Base-by-base conservation (phyloP, 2,797 vertebrate genomes). In the Epinephelus malabaricus region DNA sequence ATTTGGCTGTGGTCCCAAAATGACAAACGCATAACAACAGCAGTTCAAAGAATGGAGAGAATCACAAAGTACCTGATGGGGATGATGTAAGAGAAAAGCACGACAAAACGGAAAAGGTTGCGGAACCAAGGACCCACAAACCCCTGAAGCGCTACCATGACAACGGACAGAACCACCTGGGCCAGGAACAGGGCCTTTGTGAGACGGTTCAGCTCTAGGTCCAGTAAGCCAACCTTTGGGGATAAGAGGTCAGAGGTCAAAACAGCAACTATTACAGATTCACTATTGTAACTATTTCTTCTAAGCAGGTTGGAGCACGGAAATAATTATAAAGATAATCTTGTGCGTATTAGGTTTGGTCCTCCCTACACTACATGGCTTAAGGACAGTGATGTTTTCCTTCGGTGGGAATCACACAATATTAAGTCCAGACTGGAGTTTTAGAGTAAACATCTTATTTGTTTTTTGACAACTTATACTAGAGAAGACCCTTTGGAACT, bases 61-160 rank as follows among this genome's bases (percentile, higher is more conserved):
- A 40, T 34, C 21, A 65, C 2, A 10, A 45, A 30, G 25, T 95
- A 99, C 98, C 98, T 99, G 94, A 99, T 99, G 0, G 98, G 98
- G 69, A 99, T 99, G 92, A 99, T 99, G 94, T 99, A 99, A 30
- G 98, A 99, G 93, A 99, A 99, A 45, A 99, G 96, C 9, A 99
- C 97, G 1, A 99, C 94, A 62, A 99, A 99, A 58, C 98, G 95
- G 88, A 98, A 98, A 61, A 99, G 96, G 91, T 97, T 99, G 76
- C 97, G 96, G 91, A 97, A 96, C 98, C 98, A 99, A 0, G 97
- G 97, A 8, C 98, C 97, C 78, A 97, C 95, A 72, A 99, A 99
- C 43, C 98, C 98, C 82, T 99, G 97, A 79, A 99, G 90, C 10
- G 97, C 96, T 46, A 99, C 96, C 98, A 99, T 98, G 88, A 96